Evolutionary conservation across 1,140 invertebrate genomes (phyloP), one percentile per base, ranked within the genome.

Genomic region (Drosophila truncata): DNA sequence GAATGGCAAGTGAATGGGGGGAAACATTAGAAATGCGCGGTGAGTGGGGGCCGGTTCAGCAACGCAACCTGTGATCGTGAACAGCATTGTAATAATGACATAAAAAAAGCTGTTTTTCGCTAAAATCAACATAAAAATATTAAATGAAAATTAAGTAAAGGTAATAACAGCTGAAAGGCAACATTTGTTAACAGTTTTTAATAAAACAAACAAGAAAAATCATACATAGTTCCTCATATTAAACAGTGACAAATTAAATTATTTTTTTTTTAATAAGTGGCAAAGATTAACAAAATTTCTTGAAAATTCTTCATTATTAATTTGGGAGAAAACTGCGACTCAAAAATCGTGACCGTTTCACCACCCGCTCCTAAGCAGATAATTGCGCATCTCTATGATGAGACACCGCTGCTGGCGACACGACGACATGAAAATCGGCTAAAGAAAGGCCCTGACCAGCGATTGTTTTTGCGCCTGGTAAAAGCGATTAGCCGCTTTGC

Each of bases 1-100:
- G 65, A 78, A 70, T 62, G 23, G 41, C 74, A 63, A 78, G 42
- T 29, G n/a, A 37, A 67, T 61, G 58, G 49, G 39, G 37, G 54
- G 31, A 52, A 39, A 18, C 41, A 25, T 27, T 29, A 47, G 74
- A 67, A 49, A 67, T 77, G 74, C 33, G 41, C 35, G 8, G 29
- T 13, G 31, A 16, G 25, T 47, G 47, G 29, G 27, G 13, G 6
- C 39, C 16, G 14, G 27, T 33, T 52, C 18, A 7, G 10, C 18
- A 57, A 11, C 25, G 31, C 20, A 39, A 41, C 31, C 46, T 14
- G 49, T 63, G 41, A 49, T 29, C 54, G 60, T 47, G 31, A 27
- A 44, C 35, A 46, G n/a, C 11, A 11, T 33, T 29, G 4, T 20
- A 8, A 47, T n/a, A 46, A 23, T 8, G 5, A 47, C 8, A 25